Evolutionary conservation across 2,888 invertebrate genomes (phyloP), one percentile per base, ranked within the genome.

Genomic region (Hipparchia semele): DNA sequence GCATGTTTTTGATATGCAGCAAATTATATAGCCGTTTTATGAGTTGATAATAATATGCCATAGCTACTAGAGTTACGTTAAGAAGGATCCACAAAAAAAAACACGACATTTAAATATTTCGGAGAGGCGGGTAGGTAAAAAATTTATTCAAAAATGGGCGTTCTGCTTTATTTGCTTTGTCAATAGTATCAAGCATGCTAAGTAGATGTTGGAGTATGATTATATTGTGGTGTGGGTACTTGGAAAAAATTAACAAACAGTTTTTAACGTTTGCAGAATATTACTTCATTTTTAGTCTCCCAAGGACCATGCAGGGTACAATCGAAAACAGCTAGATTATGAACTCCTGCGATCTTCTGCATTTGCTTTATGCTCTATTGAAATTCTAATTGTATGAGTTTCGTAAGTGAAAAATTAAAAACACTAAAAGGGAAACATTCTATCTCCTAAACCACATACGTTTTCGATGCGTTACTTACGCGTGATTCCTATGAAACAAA

Each of bases 401-500:
- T 71, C 71, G 60, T 53, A 60, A 69, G 58, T 68, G 68, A 64
- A 73, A 66, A 69, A 49, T 60, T 49, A 68, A 68, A 83, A 87
- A 84, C 84, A 85, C 87, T 89, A 88, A 70, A 84, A 84, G 80
- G 90, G 90, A 84, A 79, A 85, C 87, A 90, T 87, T 89, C 86
- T 83, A 81, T 85, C 82, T 80, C 84, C 83, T 84, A 83, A 84
- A 77, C 75, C 73, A 88, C 88, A 89, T 90, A 91, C 90, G 82
- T 86, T 84, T 86, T 82, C 81, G 81, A 78, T 80, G 82, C 76
- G 81, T 84, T 85, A 94, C 94, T 94, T 91, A 94, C 94, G 94
- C 94, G 91, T 94, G 94, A 90, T 94, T 94, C 94, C 94, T 94
- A 94, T 91, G 92, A 84, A 90, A 92, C 90, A 91, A 90, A 94